Base-by-base conservation (phyloP, 2,888 invertebrate genomes). In the Tineola bisselliella region DNA sequence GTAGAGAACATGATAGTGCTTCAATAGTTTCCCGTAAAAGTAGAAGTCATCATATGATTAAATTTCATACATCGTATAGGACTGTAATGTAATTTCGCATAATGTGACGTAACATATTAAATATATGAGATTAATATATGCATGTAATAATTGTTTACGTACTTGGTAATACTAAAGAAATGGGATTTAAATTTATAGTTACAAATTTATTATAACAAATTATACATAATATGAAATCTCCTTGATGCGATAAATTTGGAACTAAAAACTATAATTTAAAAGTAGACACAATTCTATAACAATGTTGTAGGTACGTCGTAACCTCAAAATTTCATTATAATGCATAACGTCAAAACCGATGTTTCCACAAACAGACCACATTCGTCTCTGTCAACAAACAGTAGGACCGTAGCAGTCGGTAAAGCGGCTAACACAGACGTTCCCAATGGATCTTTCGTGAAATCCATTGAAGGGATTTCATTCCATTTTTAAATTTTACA, bases 361-460 rank as follows among this genome's bases (percentile, higher is more conserved):
- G 48, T 48, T 48, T 15, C 48, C 15, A 48, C 38, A 38, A 38
- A 38, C 38, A 25, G 18, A 48, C 48, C 18, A 15, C 54, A 54
- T 54, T 54, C 54, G 54, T 54, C 54, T 54, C 25, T 54, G 54
- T 54, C 54, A 54, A 54, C 54, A 54, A 54, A 54, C 25, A 54
- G 38, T 38, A 3, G 48, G 54, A 25, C 8, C 25, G 11, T 54
- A 18, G 25, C 10, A 38, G 38, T n/a, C n/a, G 15, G 54, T 17
- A 48, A 48, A 12, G 54, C 25, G 19, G 25, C 19, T 17, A 48
- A 48, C 54, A 25, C 54, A 18, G 15, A 1, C 54, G 8, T 18
- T 54, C 54, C 54, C 54, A 12, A 25, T 11, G 54, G 54, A 54
- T 54, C n/a, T 12, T 8, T 10, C 13, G 48, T 15, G 13, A 25